These are phyloP conservation scores for Morone saxatilis DNA, from an alignment of 2,113 vertebrate genomes.

Conservation along the genomic window DNA sequence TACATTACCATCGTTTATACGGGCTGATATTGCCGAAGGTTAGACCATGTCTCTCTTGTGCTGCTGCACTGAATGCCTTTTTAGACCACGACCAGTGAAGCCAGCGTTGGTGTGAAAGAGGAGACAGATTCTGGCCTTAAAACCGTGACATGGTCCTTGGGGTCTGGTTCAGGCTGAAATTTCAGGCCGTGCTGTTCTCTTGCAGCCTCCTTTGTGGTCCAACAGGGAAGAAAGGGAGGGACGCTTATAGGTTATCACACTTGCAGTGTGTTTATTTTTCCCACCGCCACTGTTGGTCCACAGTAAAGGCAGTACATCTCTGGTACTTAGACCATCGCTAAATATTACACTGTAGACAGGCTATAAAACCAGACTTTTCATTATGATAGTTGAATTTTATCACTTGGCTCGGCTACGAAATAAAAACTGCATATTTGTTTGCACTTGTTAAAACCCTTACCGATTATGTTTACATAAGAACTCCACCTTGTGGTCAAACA, in stretches of 20 bases:
- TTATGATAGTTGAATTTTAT: background rate
- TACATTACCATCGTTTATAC: background rate
- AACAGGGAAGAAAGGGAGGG: background rate
- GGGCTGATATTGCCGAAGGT: background rate
- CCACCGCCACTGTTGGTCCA: background rate
- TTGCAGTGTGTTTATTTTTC: background rate
- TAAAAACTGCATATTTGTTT: background rate
- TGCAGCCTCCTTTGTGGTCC: background rate
- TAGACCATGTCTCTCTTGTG: background rate
- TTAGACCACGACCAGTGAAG: background rate
- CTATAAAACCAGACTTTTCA: background rate
- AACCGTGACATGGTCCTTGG: background rate
- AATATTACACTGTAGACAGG: background rate
- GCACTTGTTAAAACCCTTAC: background rate
- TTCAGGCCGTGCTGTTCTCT: constrained; percentile 2
- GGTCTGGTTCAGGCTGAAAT: constrained; percentile 16
- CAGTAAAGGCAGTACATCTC: background rate
- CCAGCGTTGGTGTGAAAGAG: background rate
- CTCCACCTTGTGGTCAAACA: constrained; percentile 70
- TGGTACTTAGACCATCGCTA: too few species aligned
- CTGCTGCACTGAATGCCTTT: background rate
- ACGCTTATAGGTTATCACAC: background rate
- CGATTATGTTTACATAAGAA: constrained; percentile 27
- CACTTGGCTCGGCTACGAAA: background rate
- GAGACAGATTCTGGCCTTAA: constrained; percentile 1